Conservation (phyloP, 1,140 invertebrate genomes). For the Drosophila arawakana region DNA sequence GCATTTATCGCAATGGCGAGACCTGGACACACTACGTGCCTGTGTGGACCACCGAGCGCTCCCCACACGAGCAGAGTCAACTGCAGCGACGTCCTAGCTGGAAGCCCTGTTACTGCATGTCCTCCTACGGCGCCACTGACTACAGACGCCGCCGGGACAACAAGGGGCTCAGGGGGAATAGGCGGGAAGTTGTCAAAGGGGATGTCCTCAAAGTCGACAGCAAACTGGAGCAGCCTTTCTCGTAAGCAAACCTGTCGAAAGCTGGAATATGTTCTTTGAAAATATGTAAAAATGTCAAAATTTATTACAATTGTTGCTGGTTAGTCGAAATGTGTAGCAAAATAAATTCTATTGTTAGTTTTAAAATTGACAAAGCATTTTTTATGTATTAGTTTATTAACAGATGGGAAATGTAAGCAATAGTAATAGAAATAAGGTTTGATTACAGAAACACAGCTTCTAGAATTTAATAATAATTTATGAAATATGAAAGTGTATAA, state of each 20-base stretch:
- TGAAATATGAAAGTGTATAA: too few species aligned
- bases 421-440: too few species aligned
- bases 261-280: not conserved
- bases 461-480: too few species aligned
- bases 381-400: too few species aligned
- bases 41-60: constrained; percentile 80
- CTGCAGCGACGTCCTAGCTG: constrained; percentile 65
- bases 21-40: constrained; percentile 80
- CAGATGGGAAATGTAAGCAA: too few species aligned
- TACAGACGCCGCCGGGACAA: constrained; percentile 64
- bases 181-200: constrained; percentile 33
- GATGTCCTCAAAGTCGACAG: constrained; percentile 63
- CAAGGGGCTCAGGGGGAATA: constrained; percentile 27
- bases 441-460: too few species aligned
- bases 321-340: not conserved
- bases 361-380: too few species aligned
- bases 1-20: constrained; percentile 62
- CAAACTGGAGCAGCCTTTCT: constrained; percentile 77
- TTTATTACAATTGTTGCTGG: not conserved
- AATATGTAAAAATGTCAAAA: not conserved
- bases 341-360: too few species aligned
- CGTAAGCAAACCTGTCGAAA: constrained; percentile 16
- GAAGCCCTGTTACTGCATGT: constrained; percentile 82
- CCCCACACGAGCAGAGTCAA: constrained; percentile 61
- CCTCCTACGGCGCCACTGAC: constrained; percentile 54